These are phyloP conservation scores for Zaprionus inermis DNA, from an alignment of 1,140 invertebrate genomes.

Conservation along the genomic window DNA sequence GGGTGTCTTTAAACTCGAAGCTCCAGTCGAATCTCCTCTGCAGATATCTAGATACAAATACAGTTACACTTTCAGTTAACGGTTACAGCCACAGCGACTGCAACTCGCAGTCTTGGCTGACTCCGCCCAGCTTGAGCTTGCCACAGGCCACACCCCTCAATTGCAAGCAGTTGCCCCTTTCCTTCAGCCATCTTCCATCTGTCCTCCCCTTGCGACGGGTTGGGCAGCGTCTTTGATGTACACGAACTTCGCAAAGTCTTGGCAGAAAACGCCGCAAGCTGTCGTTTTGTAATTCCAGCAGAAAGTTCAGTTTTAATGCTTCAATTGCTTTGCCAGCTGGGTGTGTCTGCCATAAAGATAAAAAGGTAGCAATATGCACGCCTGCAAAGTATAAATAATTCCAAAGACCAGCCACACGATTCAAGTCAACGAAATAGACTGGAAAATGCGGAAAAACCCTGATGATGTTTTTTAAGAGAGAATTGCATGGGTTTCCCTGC, in stretches of 20 bases:
- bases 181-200: no score
- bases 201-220: no score
- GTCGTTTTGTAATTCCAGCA: constrained; percentile 62
- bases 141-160: constrained; percentile 17
- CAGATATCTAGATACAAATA: no score
- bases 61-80: background rate
- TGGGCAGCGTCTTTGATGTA: constrained; percentile 65
- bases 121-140: constrained; percentile 21
- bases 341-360: background rate
- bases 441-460: no score
- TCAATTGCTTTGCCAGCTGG: constrained; percentile 7
- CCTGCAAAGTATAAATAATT: background rate
- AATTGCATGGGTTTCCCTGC: no score
- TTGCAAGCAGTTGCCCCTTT: constrained; percentile 1
- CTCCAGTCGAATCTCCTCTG: no score
- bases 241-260: constrained; percentile 36
- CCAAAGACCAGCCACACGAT: no score
- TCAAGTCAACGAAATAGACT: no score
- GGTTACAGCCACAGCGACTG: background rate
- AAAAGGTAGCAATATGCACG: background rate
- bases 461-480: no score
- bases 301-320: constrained; percentile 17
- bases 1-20: background rate
- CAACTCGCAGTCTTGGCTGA: constrained; percentile 5
- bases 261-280: constrained; percentile 60